A percentile compares a stretch with the other conserved stretches of the same genome.
Evolutionary conservation across 2,797 vertebrate species (phyloP).

Genomic region (Sciurus carolinensis): DNA sequence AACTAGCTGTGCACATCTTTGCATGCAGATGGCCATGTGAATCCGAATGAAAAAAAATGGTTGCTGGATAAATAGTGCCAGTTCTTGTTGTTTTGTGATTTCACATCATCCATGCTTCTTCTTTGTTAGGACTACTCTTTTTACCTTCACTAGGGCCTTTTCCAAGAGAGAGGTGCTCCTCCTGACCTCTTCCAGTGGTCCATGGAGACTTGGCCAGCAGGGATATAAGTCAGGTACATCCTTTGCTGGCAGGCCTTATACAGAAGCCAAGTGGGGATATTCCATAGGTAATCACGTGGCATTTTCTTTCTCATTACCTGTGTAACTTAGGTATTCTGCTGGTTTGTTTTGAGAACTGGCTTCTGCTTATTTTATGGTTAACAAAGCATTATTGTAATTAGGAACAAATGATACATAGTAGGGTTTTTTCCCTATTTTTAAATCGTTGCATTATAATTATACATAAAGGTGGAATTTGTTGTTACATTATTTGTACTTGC

Average conservation of each 20-base stretch:
- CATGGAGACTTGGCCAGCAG: rapidly evolving
- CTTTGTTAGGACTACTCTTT: background rate
- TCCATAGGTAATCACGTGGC: background rate
- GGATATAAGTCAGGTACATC: background rate
- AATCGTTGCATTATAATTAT: too few species aligned
- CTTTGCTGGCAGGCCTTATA: rapidly evolving
- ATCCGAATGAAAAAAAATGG: background rate
- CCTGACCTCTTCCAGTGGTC: background rate
- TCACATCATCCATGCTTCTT: background rate
- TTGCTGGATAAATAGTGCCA: background rate
- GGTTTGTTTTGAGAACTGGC: background rate
- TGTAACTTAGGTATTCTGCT: background rate
- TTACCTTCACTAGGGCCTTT: rapidly evolving
- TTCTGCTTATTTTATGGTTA: background rate
- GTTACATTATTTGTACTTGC: too few species aligned
- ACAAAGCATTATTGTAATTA: background rate
- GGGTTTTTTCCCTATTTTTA: background rate
- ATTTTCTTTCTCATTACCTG: background rate
- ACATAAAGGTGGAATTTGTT: too few species aligned
- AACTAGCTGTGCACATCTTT: background rate
- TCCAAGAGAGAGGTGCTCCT: rapidly evolving
- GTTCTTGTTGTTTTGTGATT: background rate
- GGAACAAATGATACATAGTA: background rate
- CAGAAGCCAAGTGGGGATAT: too few species aligned
- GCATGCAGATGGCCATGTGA: background rate